Base-by-base conservation (phyloP, 2,797 vertebrate genomes). In the Meda fulgida region DNA sequence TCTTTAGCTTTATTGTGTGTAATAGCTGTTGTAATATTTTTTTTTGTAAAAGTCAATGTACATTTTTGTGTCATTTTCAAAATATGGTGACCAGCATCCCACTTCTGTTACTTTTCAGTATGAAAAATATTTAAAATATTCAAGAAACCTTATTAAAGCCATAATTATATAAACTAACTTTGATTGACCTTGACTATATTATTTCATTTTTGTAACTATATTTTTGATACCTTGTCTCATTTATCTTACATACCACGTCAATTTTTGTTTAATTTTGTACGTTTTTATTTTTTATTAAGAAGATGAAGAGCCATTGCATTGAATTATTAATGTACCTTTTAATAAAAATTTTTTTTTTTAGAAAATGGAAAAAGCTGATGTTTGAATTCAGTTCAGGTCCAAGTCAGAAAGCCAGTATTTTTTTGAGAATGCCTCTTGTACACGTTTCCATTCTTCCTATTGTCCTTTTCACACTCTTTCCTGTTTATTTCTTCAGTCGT, bases 401-500 rank as follows among this genome's bases (percentile, higher is more conserved):
- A n/a, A n/a, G 53, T 58, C 23, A 26, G 21, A 58, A 58, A 38
- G 36, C 23, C 34, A 38, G 5, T 34, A 3, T 21, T 29, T 34
- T 63, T 43, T 78, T 29, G 18, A 65, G 55, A 63, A 38, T 60
- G 36, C 43, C 55, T n/a, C n/a, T 55, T 40, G 48, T 16, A 38
- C 14, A 60, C 29, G 34, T 7, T 38, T 40, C 23, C 26, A 4
- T 76, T 69, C n/a, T 31, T 73, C 18, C 23, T 16, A 29, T 78
- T 70, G 11, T 31, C 16, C 26, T 40, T 78, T 29, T 58, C 53
- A 40, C 80, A 34, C 16, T 53, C 23, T 34, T 70, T 76, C 78
- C 78, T 83, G 55, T 63, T 82, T 86, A 73, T 66, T 66, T 76
- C 31, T 83, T 31, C 73, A 43, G 31, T 69, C n/a, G 34, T 31